Evolutionary conservation across 2,888 invertebrate genomes (phyloP).

Genomic region (Pheosia gnoma): DNA sequence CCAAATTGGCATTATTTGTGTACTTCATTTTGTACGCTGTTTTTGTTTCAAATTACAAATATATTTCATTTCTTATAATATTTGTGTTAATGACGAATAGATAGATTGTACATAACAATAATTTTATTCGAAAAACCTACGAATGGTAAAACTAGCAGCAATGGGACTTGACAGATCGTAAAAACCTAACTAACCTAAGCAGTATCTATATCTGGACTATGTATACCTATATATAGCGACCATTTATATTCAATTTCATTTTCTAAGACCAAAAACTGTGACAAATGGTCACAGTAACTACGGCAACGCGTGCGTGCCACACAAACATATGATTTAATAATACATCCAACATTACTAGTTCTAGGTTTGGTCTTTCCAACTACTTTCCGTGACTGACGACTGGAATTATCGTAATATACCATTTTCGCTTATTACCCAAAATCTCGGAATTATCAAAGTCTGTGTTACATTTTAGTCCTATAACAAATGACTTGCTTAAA

Average conservation of each 20-base stretch:
- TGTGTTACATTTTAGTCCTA: constrained; percentile 9
- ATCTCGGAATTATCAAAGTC: constrained; percentile 17
- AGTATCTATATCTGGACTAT: not conserved
- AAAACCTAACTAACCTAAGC: no score
- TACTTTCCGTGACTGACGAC: constrained; percentile 36
- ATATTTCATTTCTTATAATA: not conserved
- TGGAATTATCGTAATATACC: constrained; percentile 32
- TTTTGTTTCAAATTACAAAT: constrained; percentile 15
- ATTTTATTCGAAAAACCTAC: no score
- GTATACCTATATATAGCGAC: not conserved
- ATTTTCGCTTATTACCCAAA: constrained; percentile 35
- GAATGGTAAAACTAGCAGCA: no score
- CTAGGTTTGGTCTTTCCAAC: constrained; percentile 30
- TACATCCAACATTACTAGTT: constrained; percentile 42
- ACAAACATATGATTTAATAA: constrained; percentile 56
- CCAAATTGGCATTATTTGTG: constrained; percentile 41
- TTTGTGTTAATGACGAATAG: no score
- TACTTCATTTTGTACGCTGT: constrained; percentile 34
- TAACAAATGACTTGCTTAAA: no score
- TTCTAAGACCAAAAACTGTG: constrained; percentile 39
- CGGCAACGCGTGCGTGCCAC: constrained; percentile 48
- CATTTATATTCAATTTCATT: not conserved
- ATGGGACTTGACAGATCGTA: no score
- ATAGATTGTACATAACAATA: no score
- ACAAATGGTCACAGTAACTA: constrained; percentile 48